These are phyloP conservation scores for Apis mellifera DNA, from an alignment of 1,140 invertebrate genomes.

Conservation along the genomic window Amel_HAv3.1 CM009937.2:1876001-1876500, in stretches of 20 bases:
- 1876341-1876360: conserved; percentile 58
- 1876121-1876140: no score
- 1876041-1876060: no score
- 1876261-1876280: conserved; percentile 16
- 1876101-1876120: no score
- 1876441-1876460: conserved; percentile 66
- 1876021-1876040: no score
- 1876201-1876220: not conserved
- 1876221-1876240: not conserved
- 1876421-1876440: conserved; percentile 59
- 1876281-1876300: not conserved
- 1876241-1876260: no score
- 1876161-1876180: not conserved
- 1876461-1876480: conserved; percentile 71
- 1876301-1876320: conserved; percentile 4
- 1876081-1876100: no score
- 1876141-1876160: no score
- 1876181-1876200: not conserved
- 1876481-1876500: conserved; percentile 29
- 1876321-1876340: conserved; percentile 43
- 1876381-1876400: conserved; percentile 55
- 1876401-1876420: conserved; percentile 65
- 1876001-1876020: no score
- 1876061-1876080: no score
- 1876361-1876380: conserved; percentile 59